Evolutionary conservation across 2,797 vertebrate genomes (phyloP).

Genomic region (Cyprinodon diabolis): DNA sequence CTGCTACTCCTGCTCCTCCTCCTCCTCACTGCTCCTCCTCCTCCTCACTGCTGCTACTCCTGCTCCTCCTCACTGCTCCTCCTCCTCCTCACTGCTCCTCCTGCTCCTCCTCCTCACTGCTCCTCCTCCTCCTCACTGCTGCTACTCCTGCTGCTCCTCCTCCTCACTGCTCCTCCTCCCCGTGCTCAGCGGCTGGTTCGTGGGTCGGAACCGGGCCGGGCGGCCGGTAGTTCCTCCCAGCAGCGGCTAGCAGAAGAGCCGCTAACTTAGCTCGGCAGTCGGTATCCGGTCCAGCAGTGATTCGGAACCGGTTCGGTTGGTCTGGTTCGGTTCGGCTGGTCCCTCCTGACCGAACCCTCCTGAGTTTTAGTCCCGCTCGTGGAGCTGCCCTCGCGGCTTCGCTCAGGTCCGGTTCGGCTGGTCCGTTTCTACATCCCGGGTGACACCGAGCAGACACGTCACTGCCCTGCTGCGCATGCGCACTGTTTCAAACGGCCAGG

Average conservation of each 20-base stretch:
- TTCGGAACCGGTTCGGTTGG: constrained; percentile 15
- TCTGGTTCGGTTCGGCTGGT: neutral
- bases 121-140: too few species aligned
- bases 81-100: too few species aligned
- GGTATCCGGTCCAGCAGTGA: constrained; percentile 40
- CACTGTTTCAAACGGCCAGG: constrained; percentile 3
- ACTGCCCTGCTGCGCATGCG: constrained; percentile 57
- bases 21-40: too few species aligned
- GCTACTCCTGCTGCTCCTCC: too few species aligned
- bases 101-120: too few species aligned
- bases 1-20: too few species aligned
- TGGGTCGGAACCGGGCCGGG: too few species aligned
- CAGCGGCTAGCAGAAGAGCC: constrained; percentile 38
- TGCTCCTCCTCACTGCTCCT: too few species aligned
- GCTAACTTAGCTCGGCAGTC: constrained; percentile 60
- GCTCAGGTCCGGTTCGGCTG: neutral
- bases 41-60: too few species aligned
- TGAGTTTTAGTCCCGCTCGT: fast-evolving
- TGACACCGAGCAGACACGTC: constrained; percentile 70
- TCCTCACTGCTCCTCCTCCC: too few species aligned
- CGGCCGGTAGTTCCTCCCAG: too few species aligned
- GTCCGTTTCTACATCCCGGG: constrained; percentile 53
- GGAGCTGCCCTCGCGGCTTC: neutral
- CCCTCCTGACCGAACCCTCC: neutral
- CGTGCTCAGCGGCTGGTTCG: too few species aligned